These are phyloP conservation scores for Erpobdella octoculata DNA, from an alignment of 2,888 invertebrate species.

Conservation along the genomic window DNA sequence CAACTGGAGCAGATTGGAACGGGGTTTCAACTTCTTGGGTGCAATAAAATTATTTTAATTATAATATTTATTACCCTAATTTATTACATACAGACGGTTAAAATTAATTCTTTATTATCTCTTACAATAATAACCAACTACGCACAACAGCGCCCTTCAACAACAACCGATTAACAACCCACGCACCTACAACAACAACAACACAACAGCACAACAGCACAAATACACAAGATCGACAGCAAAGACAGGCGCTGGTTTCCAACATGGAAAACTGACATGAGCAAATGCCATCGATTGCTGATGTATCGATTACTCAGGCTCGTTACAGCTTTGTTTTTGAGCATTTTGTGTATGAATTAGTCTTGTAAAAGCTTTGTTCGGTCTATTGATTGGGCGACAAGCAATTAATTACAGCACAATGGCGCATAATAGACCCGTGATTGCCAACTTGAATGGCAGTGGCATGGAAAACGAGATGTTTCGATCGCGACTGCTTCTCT, in stretches of 20 bases:
- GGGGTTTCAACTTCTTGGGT: not conserved
- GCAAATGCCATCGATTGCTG: slow-evolving; percentile 10
- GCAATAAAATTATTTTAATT: too few relatives aligned
- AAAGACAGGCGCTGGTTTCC: not conserved
- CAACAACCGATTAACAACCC: too few relatives aligned
- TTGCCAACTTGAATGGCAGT: not conserved
- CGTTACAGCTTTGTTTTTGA: slow-evolving; percentile 6
- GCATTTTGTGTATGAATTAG: slow-evolving; percentile 9
- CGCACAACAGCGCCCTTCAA: too few relatives aligned
- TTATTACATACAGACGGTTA: too few relatives aligned
- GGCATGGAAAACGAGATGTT: not conserved
- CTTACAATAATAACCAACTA: too few relatives aligned
- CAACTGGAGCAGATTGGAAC: not conserved
- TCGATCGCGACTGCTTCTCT: not conserved
- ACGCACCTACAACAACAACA: too few relatives aligned
- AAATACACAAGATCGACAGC: too few relatives aligned
- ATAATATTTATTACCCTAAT: too few relatives aligned
- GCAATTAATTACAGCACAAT: slow-evolving; percentile 12
- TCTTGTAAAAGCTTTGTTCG: slow-evolving; percentile 5
- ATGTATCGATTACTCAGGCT: not conserved
- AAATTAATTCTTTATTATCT: not conserved
- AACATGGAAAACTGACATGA: slow-evolving; percentile 12
- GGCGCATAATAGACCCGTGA: slow-evolving; percentile 12
- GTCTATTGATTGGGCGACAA: slow-evolving; percentile 3
- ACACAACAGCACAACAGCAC: too few relatives aligned